phyloP scores from a whole-genome alignment of 1,140 invertebrate species.

The Drosophila navojoa region DNA sequence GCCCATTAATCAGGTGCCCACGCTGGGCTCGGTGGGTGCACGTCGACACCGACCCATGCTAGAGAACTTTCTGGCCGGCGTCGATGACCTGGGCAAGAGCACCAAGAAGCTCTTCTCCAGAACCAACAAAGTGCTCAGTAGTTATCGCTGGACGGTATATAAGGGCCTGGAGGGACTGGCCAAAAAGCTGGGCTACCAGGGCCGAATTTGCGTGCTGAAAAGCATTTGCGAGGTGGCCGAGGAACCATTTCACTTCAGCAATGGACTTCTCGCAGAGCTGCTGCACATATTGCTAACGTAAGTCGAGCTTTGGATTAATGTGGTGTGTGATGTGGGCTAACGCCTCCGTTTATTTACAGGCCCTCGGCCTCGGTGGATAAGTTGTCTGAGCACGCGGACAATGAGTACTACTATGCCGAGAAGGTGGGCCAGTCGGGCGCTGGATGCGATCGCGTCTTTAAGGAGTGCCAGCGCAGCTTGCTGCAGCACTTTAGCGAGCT shows the following conservation, averaged over 20 bases:
- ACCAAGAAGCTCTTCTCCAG: conserved; percentile 59
- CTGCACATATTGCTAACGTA: conserved; percentile 89
- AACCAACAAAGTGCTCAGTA: conserved; percentile 66
- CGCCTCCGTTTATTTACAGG: conserved; percentile 64
- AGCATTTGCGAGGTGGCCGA: conserved; percentile 90
- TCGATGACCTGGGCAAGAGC: conserved; percentile 65
- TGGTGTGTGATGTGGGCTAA: not conserved
- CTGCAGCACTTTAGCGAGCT: conserved; percentile 68
- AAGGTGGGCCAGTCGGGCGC: conserved; percentile 85
- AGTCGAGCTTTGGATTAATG: conserved; percentile 60
- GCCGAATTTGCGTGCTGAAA: conserved; percentile 88
- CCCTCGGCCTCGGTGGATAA: conserved; percentile 87
- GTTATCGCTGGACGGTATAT: conserved; percentile 77
- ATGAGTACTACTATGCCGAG: conserved; percentile 89
- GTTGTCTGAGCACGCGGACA: conserved; percentile 87
- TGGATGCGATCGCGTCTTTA: conserved; percentile 86
- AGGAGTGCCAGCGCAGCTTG: conserved; percentile 85
- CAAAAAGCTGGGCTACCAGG: conserved; percentile 86
- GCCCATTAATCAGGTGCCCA: conserved; percentile 60
- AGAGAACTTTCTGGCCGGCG: conserved; percentile 69
- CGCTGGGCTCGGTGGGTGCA: conserved; percentile 51
- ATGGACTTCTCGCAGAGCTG: conserved; percentile 89
- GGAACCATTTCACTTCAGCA: conserved; percentile 87
- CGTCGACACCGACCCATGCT: conserved; percentile 61
- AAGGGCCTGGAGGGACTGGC: conserved; percentile 73